Percentiles rank a stretch among this genome's conserved stretches.
Conservation (phyloP, 2,113 vertebrate species). For the Ardeotis arabs region DNA sequence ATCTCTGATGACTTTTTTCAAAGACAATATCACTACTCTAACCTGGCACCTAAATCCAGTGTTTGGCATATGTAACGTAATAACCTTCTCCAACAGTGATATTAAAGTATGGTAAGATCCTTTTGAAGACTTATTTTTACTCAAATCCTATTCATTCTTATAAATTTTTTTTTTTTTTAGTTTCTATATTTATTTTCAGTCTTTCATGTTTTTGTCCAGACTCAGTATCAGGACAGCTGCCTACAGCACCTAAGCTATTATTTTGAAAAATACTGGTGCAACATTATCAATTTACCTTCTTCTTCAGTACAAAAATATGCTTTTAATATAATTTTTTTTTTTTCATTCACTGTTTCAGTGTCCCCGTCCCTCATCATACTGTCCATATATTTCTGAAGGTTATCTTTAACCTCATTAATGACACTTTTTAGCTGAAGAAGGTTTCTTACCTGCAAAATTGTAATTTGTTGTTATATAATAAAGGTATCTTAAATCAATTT, state of each 20-base stretch:
- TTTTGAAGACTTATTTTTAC: neutral
- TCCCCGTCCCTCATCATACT: neutral
- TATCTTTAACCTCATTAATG: neutral
- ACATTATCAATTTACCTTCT: neutral
- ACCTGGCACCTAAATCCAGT: neutral
- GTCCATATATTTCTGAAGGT: neutral
- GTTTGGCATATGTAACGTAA: neutral
- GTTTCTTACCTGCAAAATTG: neutral
- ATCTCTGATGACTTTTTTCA: neutral
- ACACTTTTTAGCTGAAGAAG: neutral
- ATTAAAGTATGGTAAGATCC: neutral
- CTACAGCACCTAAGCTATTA: neutral
- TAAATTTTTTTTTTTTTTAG: neutral
- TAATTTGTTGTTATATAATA: neutral
- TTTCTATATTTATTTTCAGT: neutral
- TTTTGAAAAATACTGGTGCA: neutral
- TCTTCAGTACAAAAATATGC: neutral
- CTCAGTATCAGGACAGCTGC: neutral
- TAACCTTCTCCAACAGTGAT: neutral
- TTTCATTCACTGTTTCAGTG: neutral
- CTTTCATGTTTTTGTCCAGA: neutral
- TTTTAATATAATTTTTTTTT: neutral
- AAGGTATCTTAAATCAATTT: neutral
- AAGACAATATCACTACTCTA: neutral
- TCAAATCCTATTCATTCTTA: neutral